Base-by-base conservation (phyloP, 1,140 invertebrate genomes). In the Druon quercuslanigerum region DNA sequence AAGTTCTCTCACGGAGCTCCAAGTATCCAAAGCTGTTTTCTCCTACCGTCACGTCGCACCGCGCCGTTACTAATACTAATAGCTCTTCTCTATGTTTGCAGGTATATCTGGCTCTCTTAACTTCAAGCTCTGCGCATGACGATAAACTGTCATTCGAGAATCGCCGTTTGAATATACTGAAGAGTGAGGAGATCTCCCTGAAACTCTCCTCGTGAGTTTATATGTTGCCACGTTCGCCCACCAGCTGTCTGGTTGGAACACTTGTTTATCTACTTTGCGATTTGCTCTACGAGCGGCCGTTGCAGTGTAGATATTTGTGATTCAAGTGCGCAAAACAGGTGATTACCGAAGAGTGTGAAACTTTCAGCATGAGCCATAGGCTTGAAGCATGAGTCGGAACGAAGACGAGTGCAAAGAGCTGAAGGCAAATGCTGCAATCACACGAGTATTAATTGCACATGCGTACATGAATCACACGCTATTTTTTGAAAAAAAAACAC, bases 201-300 rank as follows among this genome's bases (percentile, higher is more conserved):
- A 40, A 40, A 66, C 14, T 46, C 14, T n/a, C 25, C 2, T 60
- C 11, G 56, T 17, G 51, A 54, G 51, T 54, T 54, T 54, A 54
- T 54, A 54, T 54, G 51, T 54, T 16, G 51, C 16, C 51, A 54
- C 52, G 16, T 13, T 66, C 14, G 25, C 13, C 25, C 60, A 66
- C 14, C 60, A 46, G 60, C 11, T 66, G 60, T 66, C 20, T 25
- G 11, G 16, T 66, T 66, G 57, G 57, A 8, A 66, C 57, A 66
- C 25, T 79, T 76, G 56, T 73, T 72, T 56, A 66, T 73, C 17
- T 52, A 74, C 75, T 74, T 50, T 57, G 33, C 56, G 57, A 75
- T 75, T 60, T 66, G 56, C 73, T 51, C 56, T 19, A 11, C 73
- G 46, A 75, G 56, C 25, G 52, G n/a, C 25, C 46, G 74, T 70